A percentile compares a stretch with the other conserved stretches of the same genome.
Evolutionary conservation across 2,888 invertebrate species (phyloP).

Genomic region (Balanococcus diminutus): DNA sequence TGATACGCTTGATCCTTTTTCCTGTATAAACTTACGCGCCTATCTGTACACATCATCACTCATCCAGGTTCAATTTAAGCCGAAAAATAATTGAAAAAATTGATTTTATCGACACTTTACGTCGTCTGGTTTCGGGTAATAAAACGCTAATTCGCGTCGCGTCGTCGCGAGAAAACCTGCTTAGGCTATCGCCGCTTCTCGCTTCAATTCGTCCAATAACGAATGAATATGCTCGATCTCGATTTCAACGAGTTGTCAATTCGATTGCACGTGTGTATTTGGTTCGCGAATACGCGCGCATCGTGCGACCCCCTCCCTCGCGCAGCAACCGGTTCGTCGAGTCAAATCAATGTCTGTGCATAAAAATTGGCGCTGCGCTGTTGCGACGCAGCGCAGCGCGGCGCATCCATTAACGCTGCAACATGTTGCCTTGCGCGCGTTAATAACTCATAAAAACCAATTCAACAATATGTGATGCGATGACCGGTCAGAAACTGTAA

Average conservation of each 20-base stretch:
- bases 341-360: background rate
- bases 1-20: background rate
- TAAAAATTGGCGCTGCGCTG: background rate
- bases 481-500: slow-evolving; percentile 22
- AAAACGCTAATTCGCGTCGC: background rate
- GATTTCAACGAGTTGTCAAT: background rate
- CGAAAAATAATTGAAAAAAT: slow-evolving; percentile 1
- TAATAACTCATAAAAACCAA: slow-evolving; percentile 47
- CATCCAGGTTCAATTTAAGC: background rate
- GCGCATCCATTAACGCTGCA: background rate
- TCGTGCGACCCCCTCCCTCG: background rate
- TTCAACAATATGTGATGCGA: slow-evolving; percentile 8
- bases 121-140: background rate
- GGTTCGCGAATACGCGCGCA: background rate
- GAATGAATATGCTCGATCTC: background rate
- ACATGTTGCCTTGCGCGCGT: slow-evolving; percentile 4
- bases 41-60: background rate
- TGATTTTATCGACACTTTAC: background rate
- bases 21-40: background rate
- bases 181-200: background rate
- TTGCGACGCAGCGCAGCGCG: background rate
- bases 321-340: background rate
- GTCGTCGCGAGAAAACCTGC: background rate
- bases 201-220: background rate
- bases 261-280: background rate